These are phyloP conservation scores for Lasioglossum marginatum DNA, from an alignment of 2,888 invertebrate species.

Conservation along the genomic window DNA sequence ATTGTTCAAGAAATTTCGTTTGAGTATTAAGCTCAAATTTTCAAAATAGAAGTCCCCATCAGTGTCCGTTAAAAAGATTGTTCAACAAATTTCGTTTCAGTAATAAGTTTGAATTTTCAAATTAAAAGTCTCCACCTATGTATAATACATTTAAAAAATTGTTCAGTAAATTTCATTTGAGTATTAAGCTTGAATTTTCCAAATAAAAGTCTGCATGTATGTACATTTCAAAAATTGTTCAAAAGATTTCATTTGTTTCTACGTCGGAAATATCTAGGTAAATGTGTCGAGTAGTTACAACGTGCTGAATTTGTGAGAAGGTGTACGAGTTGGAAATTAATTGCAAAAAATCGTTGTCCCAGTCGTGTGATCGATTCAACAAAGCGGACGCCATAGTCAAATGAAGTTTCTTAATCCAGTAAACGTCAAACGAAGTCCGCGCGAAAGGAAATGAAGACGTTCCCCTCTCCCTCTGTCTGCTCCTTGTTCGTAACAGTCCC, in stretches of 20 bases:
- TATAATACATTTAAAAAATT: too few relatives aligned
- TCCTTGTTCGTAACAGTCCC: constrained; percentile 16
- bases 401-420: constrained; percentile 34
- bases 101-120: too few relatives aligned
- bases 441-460: constrained; percentile 37
- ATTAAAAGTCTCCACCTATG: too few relatives aligned
- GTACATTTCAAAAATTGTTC: not conserved
- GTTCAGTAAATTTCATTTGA: too few relatives aligned
- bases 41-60: too few relatives aligned
- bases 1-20: too few relatives aligned
- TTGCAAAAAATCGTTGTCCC: not conserved
- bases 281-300: not conserved
- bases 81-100: too few relatives aligned
- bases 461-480: not conserved
- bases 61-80: too few relatives aligned
- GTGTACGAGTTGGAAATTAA: not conserved
- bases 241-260: not conserved
- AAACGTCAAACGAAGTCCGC: constrained; percentile 23
- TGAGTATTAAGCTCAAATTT: too few relatives aligned
- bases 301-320: not conserved
- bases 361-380: not conserved
- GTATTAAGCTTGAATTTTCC: too few relatives aligned
- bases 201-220: too few relatives aligned
- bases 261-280: too few relatives aligned
- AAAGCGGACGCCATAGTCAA: not conserved